These are phyloP conservation scores for Limonius californicus DNA, from an alignment of 1,140 invertebrate species.

Conservation along the genomic window DNA sequence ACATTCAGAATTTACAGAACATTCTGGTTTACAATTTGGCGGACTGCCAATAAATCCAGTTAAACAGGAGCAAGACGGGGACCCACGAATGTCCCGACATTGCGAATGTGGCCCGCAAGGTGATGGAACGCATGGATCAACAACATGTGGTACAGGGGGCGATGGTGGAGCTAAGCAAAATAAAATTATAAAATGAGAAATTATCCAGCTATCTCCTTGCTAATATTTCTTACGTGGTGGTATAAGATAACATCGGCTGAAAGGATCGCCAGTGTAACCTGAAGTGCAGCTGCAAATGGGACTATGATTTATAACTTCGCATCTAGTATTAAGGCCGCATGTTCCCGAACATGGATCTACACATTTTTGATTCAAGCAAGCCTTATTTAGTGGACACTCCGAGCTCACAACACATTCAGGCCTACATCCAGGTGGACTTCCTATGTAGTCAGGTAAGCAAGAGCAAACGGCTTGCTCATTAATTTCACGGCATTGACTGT, in stretches of 20 bases:
- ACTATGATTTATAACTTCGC: slow-evolving; percentile 60
- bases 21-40: slow-evolving; percentile 67
- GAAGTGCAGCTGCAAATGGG: slow-evolving; percentile 57
- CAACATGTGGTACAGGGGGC: slow-evolving; percentile 24
- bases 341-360: slow-evolving; percentile 63
- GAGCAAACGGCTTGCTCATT: slow-evolving; percentile 66
- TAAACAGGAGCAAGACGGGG: slow-evolving; percentile 61
- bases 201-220: no score
- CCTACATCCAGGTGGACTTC: slow-evolving; percentile 57
- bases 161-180: slow-evolving; percentile 33
- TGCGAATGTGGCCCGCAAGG: slow-evolving; percentile 74
- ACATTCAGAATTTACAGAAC: slow-evolving; percentile 60
- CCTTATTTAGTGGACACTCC: slow-evolving; percentile 60
- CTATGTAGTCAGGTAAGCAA: slow-evolving; percentile 56
- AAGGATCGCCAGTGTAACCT: slow-evolving; percentile 60
- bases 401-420: slow-evolving; percentile 57
- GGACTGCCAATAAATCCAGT: slow-evolving; percentile 58
- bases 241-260: slow-evolving; percentile 55
- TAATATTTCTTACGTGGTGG: slow-evolving; percentile 53
- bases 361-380: slow-evolving; percentile 68
- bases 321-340: slow-evolving; percentile 61
- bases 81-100: slow-evolving; percentile 57
- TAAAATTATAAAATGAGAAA: slow-evolving; percentile 15
- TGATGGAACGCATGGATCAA: slow-evolving; percentile 67
- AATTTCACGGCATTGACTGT: slow-evolving; percentile 59